Base-by-base conservation (phyloP, 2,797 vertebrate genomes). In the Rhincodon typus region DNA sequence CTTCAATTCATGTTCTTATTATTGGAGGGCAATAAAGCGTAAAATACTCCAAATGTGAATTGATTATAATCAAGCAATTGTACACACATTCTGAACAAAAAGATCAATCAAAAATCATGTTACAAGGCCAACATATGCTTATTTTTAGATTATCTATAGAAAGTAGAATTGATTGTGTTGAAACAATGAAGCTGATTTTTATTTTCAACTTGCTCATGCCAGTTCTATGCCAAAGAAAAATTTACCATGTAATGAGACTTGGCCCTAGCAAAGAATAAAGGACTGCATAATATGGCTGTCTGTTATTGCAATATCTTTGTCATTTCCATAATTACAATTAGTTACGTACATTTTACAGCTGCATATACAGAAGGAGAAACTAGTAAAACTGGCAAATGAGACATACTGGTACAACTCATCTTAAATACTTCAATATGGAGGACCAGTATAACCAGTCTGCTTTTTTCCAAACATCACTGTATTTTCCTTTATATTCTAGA, bases 11-110 rank as follows among this genome's bases (percentile, higher is more conserved):
- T 94, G 93, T 94, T 66, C 87, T 69, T 95, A 57, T 94, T 94
- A 94, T 95, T 57, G n/a, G 94, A 95, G 25, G 27, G 94, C 94
- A 95, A 72, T 95, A 95, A 94, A 53, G 94, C 94, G 72, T 95
- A 95, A 69, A 69, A 69, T 93, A 15, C 66, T 93, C 21, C 10
- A 93, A 74, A 74, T 95, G 94, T 34, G 70, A 77, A 95, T 74
- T 95, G 94, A 95, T 95, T 95, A 57, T 95, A 95, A 95, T 95
- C 94, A 95, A 13, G 27, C 70, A 34, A 95, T 34, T 95, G 70
- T 95, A 46, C 70, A 19, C 67, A 74, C 17, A 53, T 57, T 77
- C 30, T 74, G 50, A 95, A 95, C 46, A 74, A 74, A 77, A 72
- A 50, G 74, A 95, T 95, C 70, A 77, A 95, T 77, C 46, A 53